phyloP scores from a whole-genome alignment of 2,113 vertebrate species.

The Columba janthina region DNA sequence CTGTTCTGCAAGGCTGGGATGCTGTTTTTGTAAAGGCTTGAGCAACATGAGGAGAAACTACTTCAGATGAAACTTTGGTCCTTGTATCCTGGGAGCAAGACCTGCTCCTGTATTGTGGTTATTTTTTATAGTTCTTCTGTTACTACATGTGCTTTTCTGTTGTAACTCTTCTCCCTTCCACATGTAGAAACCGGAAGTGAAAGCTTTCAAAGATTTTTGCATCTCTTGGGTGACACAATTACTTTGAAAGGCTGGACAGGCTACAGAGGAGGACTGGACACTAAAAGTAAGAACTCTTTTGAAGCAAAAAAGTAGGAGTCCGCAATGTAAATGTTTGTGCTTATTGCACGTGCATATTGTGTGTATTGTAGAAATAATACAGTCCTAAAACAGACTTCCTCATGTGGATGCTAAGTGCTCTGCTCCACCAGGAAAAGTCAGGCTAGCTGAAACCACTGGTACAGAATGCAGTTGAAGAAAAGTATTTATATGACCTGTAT shows the following conservation, averaged over 20 bases:
- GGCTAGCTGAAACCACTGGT: neutral
- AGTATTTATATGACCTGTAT: neutral
- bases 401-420: neutral
- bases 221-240: slow-evolving; percentile 89
- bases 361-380: neutral
- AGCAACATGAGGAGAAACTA: neutral
- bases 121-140: neutral
- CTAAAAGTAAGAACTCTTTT: slow-evolving; percentile 87
- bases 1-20: neutral
- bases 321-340: neutral
- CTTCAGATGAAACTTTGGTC: neutral
- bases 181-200: slow-evolving; percentile 90
- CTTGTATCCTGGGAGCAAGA: neutral
- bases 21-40: neutral
- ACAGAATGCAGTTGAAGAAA: neutral
- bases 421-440: neutral
- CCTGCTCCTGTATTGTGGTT: neutral
- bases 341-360: accelerated
- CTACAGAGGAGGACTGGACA: slow-evolving; percentile 96
- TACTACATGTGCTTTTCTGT: neutral
- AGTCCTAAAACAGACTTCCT: neutral
- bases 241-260: slow-evolving; percentile 95
- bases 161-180: neutral
- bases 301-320: neutral
- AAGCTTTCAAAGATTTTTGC: slow-evolving; percentile 90